Percentiles rank a stretch among this genome's conserved stretches.
Evolutionary conservation across 2,888 invertebrate genomes (phyloP).

Genomic region (Protodeltote pygarga): DNA sequence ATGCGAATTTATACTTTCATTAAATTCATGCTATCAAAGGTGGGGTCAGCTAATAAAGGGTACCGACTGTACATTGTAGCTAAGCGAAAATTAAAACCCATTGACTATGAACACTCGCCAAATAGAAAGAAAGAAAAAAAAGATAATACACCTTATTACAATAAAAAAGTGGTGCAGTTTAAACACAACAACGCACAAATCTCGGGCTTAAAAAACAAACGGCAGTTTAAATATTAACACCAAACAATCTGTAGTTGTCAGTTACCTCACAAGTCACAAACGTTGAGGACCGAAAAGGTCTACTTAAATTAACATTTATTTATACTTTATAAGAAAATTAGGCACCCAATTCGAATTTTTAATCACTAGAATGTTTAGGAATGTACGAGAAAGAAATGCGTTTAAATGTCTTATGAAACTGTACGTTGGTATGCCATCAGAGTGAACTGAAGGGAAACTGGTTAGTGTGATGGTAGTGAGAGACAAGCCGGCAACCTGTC

Average conservation of each 20-base stretch:
- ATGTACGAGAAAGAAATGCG: slow-evolving; percentile 35
- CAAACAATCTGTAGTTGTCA: slow-evolving; percentile 29
- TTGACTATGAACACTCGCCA: not conserved
- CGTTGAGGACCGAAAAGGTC: slow-evolving; percentile 6
- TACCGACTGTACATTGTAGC: too few relatives aligned
- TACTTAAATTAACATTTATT: slow-evolving; percentile 42
- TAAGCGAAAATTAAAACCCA: not conserved
- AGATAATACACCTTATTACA: slow-evolving; percentile 1
- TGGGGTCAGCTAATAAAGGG: too few relatives aligned
- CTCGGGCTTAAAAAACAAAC: slow-evolving; percentile 16
- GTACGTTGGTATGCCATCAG: slow-evolving; percentile 27
- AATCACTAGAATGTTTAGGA: slow-evolving; percentile 29
- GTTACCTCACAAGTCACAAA: slow-evolving; percentile 15
- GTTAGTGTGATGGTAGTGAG: slow-evolving; percentile 32
- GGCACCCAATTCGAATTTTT: slow-evolving; percentile 26
- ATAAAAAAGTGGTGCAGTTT: too few relatives aligned
- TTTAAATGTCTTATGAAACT: slow-evolving; percentile 25
- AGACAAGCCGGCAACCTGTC: slow-evolving; percentile 47
- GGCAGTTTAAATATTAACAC: slow-evolving; percentile 22
- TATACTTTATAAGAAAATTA: slow-evolving; percentile 43
- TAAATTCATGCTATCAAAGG: too few relatives aligned
- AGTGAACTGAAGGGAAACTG: slow-evolving; percentile 31
- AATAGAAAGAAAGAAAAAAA: not conserved
- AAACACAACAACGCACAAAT: too few relatives aligned
- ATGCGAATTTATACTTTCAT: too few relatives aligned